Conservation (phyloP, 2,797 vertebrate species). For the Falco rusticolus region DNA sequence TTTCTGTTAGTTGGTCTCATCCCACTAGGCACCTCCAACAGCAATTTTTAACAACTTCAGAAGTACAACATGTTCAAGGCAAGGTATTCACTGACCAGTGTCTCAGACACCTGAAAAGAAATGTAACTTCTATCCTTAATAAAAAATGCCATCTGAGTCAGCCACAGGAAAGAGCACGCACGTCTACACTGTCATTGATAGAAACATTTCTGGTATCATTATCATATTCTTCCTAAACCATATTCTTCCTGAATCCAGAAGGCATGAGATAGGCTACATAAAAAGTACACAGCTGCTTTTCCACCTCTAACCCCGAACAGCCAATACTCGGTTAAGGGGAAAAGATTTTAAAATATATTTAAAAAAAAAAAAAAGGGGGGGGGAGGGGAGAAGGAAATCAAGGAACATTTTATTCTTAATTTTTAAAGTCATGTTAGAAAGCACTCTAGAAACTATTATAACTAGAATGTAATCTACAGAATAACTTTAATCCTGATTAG, state of each 20-base stretch:
- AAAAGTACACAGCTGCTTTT: neutral
- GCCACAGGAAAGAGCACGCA: neutral
- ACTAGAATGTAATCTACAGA: neutral
- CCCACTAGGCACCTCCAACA: neutral
- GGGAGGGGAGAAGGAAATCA: neutral
- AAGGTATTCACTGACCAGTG: neutral
- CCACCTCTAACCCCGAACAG: neutral
- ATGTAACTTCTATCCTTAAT: neutral
- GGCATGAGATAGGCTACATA: neutral
- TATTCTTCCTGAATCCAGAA: neutral
- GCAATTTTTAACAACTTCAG: neutral
- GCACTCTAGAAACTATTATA: neutral
- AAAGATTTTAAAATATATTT: neutral
- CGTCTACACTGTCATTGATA: accelerated
- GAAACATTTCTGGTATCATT: neutral
- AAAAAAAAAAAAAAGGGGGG: too few species aligned
- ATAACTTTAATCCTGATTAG: neutral
- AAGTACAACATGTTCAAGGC: neutral
- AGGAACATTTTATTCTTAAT: neutral
- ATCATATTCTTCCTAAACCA: neutral
- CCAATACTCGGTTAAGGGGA: neutral
- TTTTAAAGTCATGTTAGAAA: neutral
- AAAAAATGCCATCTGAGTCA: neutral
- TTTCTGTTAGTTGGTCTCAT: accelerated
- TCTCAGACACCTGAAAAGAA: neutral